Evolutionary conservation across 2,888 invertebrate genomes (phyloP).

Genomic region (Acrocyrtus sp.): DNA sequence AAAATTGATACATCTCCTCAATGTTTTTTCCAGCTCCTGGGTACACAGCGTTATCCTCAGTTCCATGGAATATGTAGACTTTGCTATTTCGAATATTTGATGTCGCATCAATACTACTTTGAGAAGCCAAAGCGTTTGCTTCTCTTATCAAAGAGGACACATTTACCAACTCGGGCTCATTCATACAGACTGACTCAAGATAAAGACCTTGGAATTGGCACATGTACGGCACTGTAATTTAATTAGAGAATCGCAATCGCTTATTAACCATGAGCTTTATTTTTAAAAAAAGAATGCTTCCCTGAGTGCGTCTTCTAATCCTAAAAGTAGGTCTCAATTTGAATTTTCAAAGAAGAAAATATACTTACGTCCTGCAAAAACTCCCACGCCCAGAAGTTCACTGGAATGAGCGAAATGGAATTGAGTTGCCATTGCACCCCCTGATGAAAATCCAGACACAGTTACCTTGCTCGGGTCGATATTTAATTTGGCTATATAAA

Average conservation of each 20-base stretch:
- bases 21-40: conserved; percentile 55
- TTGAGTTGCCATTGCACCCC: conserved; percentile 66
- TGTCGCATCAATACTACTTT: conserved; percentile 65
- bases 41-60: conserved; percentile 64
- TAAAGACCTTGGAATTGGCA: conserved; percentile 58
- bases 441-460: conserved; percentile 66
- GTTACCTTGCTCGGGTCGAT: conserved; percentile 64
- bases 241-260: too few relatives aligned
- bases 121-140: conserved; percentile 48
- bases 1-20: conserved; percentile 54
- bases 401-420: conserved; percentile 66
- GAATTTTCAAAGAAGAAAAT: too few relatives aligned
- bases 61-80: conserved; percentile 66
- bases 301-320: too few relatives aligned
- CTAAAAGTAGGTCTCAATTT: too few relatives aligned
- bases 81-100: conserved; percentile 64
- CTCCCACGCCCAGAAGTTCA: conserved; percentile 65
- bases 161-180: conserved; percentile 53
- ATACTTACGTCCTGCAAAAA: conserved; percentile 66
- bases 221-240: conserved; percentile 61
- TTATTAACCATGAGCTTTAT: too few relatives aligned
- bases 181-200: conserved; percentile 59
- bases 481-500: conserved; percentile 55
- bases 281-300: too few relatives aligned
- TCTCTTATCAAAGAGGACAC: conserved; percentile 55